Evolutionary conservation across 1,140 invertebrate genomes (phyloP), one percentile per base, ranked within the genome.

Genomic region (Lerema accius): DNA sequence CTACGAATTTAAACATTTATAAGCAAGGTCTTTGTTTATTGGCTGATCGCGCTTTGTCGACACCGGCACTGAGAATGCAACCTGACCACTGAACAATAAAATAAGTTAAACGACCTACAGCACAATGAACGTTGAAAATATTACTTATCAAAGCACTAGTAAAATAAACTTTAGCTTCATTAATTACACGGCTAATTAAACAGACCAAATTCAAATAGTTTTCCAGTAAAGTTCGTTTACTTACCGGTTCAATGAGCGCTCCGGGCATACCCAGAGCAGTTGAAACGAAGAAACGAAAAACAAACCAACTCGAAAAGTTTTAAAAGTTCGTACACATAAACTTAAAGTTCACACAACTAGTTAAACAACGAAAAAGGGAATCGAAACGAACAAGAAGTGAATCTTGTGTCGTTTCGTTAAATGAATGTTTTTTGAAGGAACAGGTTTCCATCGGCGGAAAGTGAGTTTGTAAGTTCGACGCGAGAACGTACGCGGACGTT

Each of bases 161-260:
- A 1, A 37, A 11, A 46, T 28, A 45, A 53, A 53, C 55, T 46
- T 55, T 13, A 7, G 3, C 13, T 9, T 17, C 14, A 50, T 37
- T 50, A 35, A 28, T 63, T 39, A 26, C 13, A 46, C 65, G 50
- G 61, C 11, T 48, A 35, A 28, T 14, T 42, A 19, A 40, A 32
- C 23, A 40, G 49, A 23, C 11, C 60, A 63, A 63, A 78, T 82
- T 78, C 69, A 76, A 78, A 76, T 51, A 73, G 62, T 64, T 80
- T 73, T 82, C 76, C 79, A 82, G 76, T 82, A 75, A 82, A 75
- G 69, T 79, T 69, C 73, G 72, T 82, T 83, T 81, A 86, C 86
- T 86, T 86, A 89, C 86, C 86, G 80, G 86, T 89, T 89, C 82
- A 86, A 68, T 66, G 73, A 76, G 76, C 76, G 78, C 78, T 80